Conservation (phyloP, 2,888 invertebrate genomes). For the Cheilosia variabilis region DNA sequence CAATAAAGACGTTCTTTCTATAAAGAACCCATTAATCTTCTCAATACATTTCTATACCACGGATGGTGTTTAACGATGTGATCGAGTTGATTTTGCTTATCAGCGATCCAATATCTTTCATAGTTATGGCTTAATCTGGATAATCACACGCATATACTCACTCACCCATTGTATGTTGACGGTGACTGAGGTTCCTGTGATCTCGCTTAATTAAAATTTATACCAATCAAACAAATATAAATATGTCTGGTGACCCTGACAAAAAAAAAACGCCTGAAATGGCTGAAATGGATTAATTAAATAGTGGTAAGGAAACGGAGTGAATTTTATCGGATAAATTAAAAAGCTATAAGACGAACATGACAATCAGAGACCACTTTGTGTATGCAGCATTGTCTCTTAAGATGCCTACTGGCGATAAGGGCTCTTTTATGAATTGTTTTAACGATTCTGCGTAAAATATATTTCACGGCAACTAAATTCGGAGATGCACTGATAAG, state of each 20-base stretch:
- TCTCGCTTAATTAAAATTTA: slow-evolving; percentile 65
- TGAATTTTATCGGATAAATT: slow-evolving; percentile 59
- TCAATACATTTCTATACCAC: slow-evolving; percentile 44
- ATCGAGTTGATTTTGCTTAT: slow-evolving; percentile 60
- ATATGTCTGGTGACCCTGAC: slow-evolving; percentile 44
- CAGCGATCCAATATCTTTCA: slow-evolving; percentile 47
- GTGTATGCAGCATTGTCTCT: slow-evolving; percentile 7
- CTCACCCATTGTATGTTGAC: not conserved
- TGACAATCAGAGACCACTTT: slow-evolving; percentile 11
- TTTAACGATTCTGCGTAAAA: slow-evolving; percentile 42
- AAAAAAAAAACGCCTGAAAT: not conserved
- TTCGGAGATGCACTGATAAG: slow-evolving; percentile 35
- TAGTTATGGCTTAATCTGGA: slow-evolving; percentile 41
- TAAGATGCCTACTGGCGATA: slow-evolving; percentile 51
- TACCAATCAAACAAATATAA: slow-evolving; percentile 66
- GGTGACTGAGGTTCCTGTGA: slow-evolving; percentile 13
- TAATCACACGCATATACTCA: slow-evolving; percentile 7
- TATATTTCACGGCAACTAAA: slow-evolving; percentile 48
- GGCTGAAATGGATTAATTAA: slow-evolving; percentile 51
- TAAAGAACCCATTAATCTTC: slow-evolving; percentile 55
- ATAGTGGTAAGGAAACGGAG: slow-evolving; percentile 15
- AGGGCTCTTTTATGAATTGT: slow-evolving; percentile 58
- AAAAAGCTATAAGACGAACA: slow-evolving; percentile 60
- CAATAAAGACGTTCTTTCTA: slow-evolving; percentile 32
- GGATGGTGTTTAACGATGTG: slow-evolving; percentile 64